Percentiles rank a stretch among this genome's conserved stretches.
phyloP scores from a whole-genome alignment of 2,113 vertebrate species.

The Athene noctua region DNA sequence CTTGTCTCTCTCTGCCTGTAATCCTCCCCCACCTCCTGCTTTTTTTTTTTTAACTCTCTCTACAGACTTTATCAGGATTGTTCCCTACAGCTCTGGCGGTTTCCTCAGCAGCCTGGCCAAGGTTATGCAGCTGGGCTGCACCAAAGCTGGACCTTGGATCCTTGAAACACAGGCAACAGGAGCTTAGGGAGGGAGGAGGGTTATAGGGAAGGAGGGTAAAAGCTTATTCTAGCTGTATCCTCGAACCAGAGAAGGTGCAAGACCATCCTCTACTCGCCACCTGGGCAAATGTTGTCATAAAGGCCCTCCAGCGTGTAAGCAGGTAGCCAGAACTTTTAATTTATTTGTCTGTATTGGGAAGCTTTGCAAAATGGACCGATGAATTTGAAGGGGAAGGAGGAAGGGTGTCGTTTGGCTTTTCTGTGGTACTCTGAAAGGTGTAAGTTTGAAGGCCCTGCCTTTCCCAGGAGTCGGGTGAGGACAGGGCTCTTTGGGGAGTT shows the following conservation, averaged over 20 bases:
- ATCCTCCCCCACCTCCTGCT: neutral
- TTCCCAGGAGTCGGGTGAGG: neutral
- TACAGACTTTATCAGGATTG: neutral
- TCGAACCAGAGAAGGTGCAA: neutral
- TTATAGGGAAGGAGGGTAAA: neutral
- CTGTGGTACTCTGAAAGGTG: neutral
- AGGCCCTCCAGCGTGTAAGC: neutral
- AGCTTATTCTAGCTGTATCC: too few relatives aligned
- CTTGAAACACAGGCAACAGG: neutral
- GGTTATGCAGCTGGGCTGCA: neutral
- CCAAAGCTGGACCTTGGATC: neutral
- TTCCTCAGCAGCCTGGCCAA: neutral
- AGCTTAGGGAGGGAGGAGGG: neutral
- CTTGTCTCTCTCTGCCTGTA: neutral
- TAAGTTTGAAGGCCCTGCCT: neutral
- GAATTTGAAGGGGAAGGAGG: neutral
- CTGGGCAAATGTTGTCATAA: accelerated
- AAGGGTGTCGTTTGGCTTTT: neutral
- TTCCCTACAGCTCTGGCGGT: neutral
- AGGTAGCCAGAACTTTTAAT: neutral
- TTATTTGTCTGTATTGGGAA: neutral
- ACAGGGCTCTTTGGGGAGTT: neutral
- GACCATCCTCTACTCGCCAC: too few relatives aligned
- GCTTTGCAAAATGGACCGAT: neutral
- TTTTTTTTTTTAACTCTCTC: neutral